These are phyloP conservation scores for Lumbricus terrestris DNA, from an alignment of 2,888 invertebrate genomes.

Conservation along the genomic window DNA sequence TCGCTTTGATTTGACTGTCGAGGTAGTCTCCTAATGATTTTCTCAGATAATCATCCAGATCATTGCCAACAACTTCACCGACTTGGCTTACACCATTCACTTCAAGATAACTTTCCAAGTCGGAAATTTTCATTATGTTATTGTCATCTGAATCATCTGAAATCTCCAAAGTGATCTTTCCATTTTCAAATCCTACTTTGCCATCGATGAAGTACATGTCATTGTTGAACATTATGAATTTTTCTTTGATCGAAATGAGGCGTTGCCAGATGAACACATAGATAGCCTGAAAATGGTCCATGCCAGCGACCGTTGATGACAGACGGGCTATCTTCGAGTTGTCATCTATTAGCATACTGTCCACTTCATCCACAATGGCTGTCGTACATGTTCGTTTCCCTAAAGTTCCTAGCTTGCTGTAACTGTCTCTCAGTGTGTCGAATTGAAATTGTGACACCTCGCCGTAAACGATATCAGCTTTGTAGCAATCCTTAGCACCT, in stretches of 20 bases:
- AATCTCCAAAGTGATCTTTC: not conserved
- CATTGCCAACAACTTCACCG: not conserved
- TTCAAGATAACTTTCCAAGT: not conserved
- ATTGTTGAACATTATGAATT: not conserved
- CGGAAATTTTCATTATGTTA: not conserved
- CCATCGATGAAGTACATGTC: not conserved
- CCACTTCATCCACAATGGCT: constrained; percentile 36
- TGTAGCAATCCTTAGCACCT: constrained; percentile 31
- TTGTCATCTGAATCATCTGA: not conserved
- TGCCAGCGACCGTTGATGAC: constrained; percentile 25
- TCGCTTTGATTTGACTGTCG: not conserved
- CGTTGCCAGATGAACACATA: constrained; percentile 30
- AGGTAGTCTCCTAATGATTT: not conserved
- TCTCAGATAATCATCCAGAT: not conserved
- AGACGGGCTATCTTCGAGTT: constrained; percentile 29
- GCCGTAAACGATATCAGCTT: constrained; percentile 32
- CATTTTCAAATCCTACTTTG: not conserved
- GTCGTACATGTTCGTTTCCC: constrained; percentile 21
- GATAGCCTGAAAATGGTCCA: constrained; percentile 32
- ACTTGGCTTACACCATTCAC: not conserved
- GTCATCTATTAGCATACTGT: constrained; percentile 34
- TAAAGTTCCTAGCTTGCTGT: constrained; percentile 22
- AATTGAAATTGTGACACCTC: constrained; percentile 32
- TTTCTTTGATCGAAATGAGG: not conserved
- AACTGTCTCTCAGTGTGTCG: constrained; percentile 30